Base-by-base conservation (phyloP, 2,797 vertebrate genomes). In the Chaenodraco wilsoni region DNA sequence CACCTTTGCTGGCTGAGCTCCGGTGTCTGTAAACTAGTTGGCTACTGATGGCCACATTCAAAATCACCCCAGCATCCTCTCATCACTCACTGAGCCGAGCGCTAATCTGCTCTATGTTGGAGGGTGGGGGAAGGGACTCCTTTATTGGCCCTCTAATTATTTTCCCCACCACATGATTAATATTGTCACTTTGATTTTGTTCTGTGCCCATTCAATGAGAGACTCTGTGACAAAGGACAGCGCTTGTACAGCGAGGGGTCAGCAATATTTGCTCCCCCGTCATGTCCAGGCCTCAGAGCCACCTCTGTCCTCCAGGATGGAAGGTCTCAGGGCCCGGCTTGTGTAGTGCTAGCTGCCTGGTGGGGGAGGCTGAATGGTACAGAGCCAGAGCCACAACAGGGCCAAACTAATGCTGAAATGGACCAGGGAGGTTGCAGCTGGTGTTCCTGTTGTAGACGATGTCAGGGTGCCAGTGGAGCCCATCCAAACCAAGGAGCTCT, bases 391-490 rank as follows among this genome's bases (percentile, higher is more conserved):
- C 55, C 72, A 43, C 48, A 65, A 78, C 81, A 86, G 77, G 82
- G 72, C 83, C 81, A 83, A 68, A 79, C 81, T 84, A 79, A 88
- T 90, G 86, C 75, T 92, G 90, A 91, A 84, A 63, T 85, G 83
- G 77, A 90, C 69, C 71, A 76, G 82, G 84, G 84, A 88, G 82
- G 84, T 76, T 86, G 76, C 91, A 93, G 89, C 92, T 93, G 91
- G 85, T 88, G 84, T 64, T 85, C 78, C 79, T 86, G 87, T 83
- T 88, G 87, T 80, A 73, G 68, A 79, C 57, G 37, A 69, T 78
- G 69, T 76, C 78, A 59, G 57, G 57, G 66, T 82, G 86, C 84
- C 87, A 86, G 81, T 65, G 75, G 74, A 85, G 73, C 71, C 72
- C 77, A 78, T 85, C 80, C 83, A 81, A 88, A 86, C 86, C 88